phyloP scores from a whole-genome alignment of 2,113 vertebrate genomes.

The Nansenia antarctica region DNA sequence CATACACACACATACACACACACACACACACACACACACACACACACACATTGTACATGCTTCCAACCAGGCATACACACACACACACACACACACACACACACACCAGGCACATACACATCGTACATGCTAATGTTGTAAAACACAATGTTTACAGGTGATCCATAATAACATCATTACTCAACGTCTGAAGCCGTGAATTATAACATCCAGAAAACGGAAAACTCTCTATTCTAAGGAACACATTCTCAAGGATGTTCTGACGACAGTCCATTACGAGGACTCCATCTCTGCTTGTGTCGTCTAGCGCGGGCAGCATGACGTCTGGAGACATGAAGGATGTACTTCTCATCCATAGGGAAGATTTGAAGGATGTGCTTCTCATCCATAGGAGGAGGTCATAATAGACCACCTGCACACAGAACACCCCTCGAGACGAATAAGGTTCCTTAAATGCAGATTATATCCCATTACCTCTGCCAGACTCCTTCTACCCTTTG shows the following conservation, averaged over 20 bases:
- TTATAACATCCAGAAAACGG: neutral
- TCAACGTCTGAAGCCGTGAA: neutral
- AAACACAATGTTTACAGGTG: too few species aligned
- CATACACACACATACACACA: neutral
- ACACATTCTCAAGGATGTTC: slow-evolving; percentile 45
- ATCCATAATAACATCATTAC: too few species aligned
- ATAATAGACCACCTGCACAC: slow-evolving; percentile 57
- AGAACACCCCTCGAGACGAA: slow-evolving; percentile 71
- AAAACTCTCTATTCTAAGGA: slow-evolving; percentile 27
- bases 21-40: too few species aligned
- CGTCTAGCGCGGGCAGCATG: slow-evolving; percentile 38
- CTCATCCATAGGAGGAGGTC: slow-evolving; percentile 55
- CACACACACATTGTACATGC: too few species aligned
- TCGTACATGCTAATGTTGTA: too few species aligned
- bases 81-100: neutral
- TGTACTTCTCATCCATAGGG: too few species aligned
- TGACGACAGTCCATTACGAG: slow-evolving; percentile 10
- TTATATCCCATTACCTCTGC: slow-evolving; percentile 69
- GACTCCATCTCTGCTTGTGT: slow-evolving; percentile 23
- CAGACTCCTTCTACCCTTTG: slow-evolving; percentile 64
- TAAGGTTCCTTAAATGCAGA: slow-evolving; percentile 68
- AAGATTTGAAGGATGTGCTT: slow-evolving; percentile 61
- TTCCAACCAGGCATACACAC: too few species aligned
- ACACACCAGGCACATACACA: too few species aligned
- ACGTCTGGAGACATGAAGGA: slow-evolving; percentile 59